Percentiles rank a stretch among this genome's conserved stretches.
Evolutionary conservation across 2,888 invertebrate species (phyloP).

Genomic region (Drosophila parthenogenetica): DNA sequence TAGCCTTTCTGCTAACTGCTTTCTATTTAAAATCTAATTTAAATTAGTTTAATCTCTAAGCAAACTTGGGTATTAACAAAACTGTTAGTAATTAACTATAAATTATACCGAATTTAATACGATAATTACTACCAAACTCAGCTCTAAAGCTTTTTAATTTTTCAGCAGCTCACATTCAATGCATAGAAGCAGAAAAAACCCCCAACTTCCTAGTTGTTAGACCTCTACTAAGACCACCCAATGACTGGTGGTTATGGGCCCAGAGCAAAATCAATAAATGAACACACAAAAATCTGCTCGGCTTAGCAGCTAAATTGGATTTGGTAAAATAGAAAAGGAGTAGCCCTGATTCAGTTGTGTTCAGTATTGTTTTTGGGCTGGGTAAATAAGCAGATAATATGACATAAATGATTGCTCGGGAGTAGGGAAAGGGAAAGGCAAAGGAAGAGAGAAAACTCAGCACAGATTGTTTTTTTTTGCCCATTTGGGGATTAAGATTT

Average conservation of each 20-base stretch:
- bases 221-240: too few relatives aligned
- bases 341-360: constrained; percentile 24
- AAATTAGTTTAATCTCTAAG: too few relatives aligned
- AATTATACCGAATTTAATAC: too few relatives aligned
- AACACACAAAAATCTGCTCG: constrained; percentile 62
- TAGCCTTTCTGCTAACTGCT: too few relatives aligned
- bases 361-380: constrained; percentile 6
- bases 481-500: constrained; percentile 55
- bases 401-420: constrained; percentile 53
- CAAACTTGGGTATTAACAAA: too few relatives aligned
- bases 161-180: constrained; percentile 11
- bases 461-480: constrained; percentile 50
- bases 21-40: too few relatives aligned
- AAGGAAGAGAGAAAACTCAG: constrained; percentile 11
- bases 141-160: constrained; percentile 38
- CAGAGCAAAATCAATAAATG: constrained; percentile 76
- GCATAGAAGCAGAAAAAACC: too few relatives aligned
- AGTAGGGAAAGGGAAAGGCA: not conserved
- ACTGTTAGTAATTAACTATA: too few relatives aligned
- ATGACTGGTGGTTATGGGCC: constrained; percentile 8
- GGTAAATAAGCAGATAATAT: constrained; percentile 66
- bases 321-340: constrained; percentile 55
- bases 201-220: too few relatives aligned
- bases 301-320: constrained; percentile 81
- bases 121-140: constrained; percentile 7